These are phyloP conservation scores for Epiblema foenella DNA, from an alignment of 2,888 invertebrate genomes.

Conservation along the genomic window DNA sequence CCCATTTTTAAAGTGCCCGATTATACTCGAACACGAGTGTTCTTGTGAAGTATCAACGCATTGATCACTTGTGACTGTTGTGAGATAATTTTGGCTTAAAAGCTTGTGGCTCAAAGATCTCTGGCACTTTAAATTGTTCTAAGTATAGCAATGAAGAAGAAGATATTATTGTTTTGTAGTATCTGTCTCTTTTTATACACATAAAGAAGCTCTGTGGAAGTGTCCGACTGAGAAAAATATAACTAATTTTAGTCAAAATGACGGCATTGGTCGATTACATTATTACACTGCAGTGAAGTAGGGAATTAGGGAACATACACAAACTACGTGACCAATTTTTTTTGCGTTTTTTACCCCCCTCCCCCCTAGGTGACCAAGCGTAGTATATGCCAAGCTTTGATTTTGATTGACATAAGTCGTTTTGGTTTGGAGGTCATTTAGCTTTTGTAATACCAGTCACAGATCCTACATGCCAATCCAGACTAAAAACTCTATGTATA, in stretches of 20 bases:
- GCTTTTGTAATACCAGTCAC: too few species aligned
- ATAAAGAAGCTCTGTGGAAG: neutral
- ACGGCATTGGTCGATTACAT: neutral
- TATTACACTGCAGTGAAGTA: neutral
- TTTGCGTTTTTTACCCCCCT: too few species aligned
- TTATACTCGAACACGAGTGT: constrained; percentile 20
- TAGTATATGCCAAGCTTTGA: too few species aligned
- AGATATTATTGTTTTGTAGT: neutral
- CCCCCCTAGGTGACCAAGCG: too few species aligned
- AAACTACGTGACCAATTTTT: too few species aligned
- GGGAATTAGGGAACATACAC: neutral
- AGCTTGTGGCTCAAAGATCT: constrained; percentile 6
- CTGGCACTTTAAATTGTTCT: neutral
- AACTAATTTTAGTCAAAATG: neutral
- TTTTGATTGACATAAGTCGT: too few species aligned
- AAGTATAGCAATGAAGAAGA: neutral
- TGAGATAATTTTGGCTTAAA: constrained; percentile 6
- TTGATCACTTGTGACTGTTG: neutral
- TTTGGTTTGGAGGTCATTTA: too few species aligned
- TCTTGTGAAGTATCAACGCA: neutral
- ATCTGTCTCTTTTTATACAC: too few species aligned
- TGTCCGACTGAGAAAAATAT: neutral
- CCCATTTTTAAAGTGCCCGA: constrained; percentile 23
- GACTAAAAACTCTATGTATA: too few species aligned
- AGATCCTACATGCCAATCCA: too few species aligned